phyloP scores from a whole-genome alignment of 2,888 invertebrate genomes.

The Synanthedon vespiformis region DNA sequence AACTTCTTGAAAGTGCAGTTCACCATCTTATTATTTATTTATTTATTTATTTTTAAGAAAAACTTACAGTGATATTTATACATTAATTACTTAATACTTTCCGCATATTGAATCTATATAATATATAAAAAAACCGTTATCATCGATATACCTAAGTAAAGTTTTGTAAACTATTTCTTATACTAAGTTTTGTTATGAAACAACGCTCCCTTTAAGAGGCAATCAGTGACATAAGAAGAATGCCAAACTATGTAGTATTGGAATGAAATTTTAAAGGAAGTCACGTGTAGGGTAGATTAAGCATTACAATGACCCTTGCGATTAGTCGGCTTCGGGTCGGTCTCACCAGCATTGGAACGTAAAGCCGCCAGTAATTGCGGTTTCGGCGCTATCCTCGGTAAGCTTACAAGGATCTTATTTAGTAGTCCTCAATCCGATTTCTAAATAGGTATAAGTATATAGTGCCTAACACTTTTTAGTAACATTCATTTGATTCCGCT shows the following conservation, averaged over 20 bases:
- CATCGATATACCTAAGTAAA: no score
- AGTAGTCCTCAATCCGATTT: constrained; percentile 13
- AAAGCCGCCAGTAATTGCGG: constrained; percentile 60
- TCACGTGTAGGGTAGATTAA: constrained; percentile 49
- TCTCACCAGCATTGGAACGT: constrained; percentile 32
- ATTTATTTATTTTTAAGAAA: no score
- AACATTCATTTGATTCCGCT: neutral
- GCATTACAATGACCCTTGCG: constrained; percentile 42
- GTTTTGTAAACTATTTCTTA: no score
- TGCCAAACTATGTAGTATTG: no score
- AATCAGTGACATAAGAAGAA: neutral
- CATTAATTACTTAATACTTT: no score
- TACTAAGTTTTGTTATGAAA: constrained; percentile 3
- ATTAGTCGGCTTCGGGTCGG: constrained; percentile 35
- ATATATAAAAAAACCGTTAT: no score
- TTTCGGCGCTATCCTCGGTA: constrained; percentile 44
- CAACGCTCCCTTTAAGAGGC: neutral
- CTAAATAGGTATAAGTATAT: neutral
- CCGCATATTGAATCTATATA: no score
- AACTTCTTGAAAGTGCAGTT: no score
- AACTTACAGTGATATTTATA: no score
- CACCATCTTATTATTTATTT: no score
- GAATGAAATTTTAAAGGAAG: constrained; percentile 17
- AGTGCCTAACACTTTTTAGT: no score
- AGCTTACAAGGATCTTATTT: constrained; percentile 44